Base-by-base conservation (phyloP, 1,140 invertebrate species). In the Heterodera schachtii region DNA sequence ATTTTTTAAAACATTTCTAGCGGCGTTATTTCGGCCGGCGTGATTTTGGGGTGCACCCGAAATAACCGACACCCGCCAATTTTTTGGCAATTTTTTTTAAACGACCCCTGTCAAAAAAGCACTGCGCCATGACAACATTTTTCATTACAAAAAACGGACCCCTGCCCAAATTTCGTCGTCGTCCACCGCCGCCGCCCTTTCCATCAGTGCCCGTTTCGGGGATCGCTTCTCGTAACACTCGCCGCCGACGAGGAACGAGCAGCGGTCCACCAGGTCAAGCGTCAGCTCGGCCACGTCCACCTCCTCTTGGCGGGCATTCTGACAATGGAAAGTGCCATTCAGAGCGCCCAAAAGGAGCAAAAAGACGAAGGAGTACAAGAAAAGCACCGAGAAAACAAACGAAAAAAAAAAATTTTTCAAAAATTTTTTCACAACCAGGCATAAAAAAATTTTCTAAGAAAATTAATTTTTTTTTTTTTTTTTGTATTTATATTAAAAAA, bases 261-360 rank as follows among this genome's bases (percentile, higher is more conserved):
- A 78, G 19, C 70, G 66, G 21, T 78, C 77, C 31, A 78, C 77
- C 47, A 78, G 31, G 66, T 78, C 77, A 64, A 78, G 70, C 31
- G 70, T 43, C 47, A 78, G 11, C 9, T 78, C 77, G 19, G 64
- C 31, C 43, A 78, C 19, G 21, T 69, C 9, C 31, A 78, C 21
- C 19, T 78, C 77, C 31, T 71, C 77, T 13, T 69, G 47, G 41
- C 47, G 43, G 9, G 64, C 41, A 47, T 71, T 21, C 77, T 78
- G 21, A 11, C 70, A 21, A 43, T 3, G 4, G 3, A 71, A 43
- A 31, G 31, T 31, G 31, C 31, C 31, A 31, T 31, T 31, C 31
- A 31, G 31, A 31, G 31, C 31, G 31, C 31, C 31, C 0, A 31
- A 31, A 31, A 31, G 31, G 31, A 31, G 31, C 31, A 31, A 31